Conservation (phyloP, 1,140 invertebrate genomes). For the Mamestra configurata region DNA sequence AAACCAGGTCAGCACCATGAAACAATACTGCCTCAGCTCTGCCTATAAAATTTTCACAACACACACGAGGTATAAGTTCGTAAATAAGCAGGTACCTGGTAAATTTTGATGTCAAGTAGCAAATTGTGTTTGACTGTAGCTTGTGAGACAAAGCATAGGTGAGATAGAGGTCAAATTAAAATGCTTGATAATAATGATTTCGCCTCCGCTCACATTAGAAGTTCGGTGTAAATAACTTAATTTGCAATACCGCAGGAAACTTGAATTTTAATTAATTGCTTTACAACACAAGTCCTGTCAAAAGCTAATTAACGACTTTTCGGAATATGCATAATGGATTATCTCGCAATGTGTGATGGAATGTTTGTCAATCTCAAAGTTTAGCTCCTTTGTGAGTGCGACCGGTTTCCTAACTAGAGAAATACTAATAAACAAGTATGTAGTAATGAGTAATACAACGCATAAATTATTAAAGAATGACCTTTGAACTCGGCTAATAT, state of each 20-base stretch:
- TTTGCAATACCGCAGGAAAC: neutral
- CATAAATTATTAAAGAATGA: neutral
- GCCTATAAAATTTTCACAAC: neutral
- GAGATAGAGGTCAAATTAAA: neutral
- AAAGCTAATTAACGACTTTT: neutral
- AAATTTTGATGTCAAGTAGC: neutral
- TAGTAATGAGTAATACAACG: neutral
- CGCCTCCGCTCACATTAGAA: neutral
- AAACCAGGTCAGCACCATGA: constrained; percentile 63
- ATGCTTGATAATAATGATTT: neutral
- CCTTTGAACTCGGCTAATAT: constrained; percentile 14
- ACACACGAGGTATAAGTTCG: neutral
- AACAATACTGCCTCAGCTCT: constrained; percentile 52
- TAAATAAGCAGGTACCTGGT: neutral
- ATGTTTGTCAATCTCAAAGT: constrained; percentile 2
- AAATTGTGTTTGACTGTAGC: neutral
- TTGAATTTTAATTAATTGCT: constrained; percentile 24
- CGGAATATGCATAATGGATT: constrained; percentile 3
- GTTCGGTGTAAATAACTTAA: neutral
- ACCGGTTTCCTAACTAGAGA: constrained; percentile 1
- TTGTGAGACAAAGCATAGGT: too few relatives aligned
- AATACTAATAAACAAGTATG: neutral
- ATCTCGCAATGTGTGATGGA: constrained; percentile 11
- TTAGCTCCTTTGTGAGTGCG: constrained; percentile 1
- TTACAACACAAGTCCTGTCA: constrained; percentile 3